Evolutionary conservation across 1,140 invertebrate genomes (phyloP).

Genomic region (Cydia pomonella): DNA sequence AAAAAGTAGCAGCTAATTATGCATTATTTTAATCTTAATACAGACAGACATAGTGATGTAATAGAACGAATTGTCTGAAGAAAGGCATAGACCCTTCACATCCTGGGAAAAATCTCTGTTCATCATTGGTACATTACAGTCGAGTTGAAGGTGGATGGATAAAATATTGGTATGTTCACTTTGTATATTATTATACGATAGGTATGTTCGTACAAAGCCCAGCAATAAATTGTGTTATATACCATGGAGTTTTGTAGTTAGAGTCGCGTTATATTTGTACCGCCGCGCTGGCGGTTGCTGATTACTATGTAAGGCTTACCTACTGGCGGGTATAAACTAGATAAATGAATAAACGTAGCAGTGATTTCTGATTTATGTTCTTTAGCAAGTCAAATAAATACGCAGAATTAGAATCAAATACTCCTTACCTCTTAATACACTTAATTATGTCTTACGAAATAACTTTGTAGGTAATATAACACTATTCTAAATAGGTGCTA

Average conservation of each 20-base stretch:
- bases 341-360: constrained; percentile 29
- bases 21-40: too few relatives aligned
- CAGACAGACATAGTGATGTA: too few relatives aligned
- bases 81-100: too few relatives aligned
- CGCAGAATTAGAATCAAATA: constrained; percentile 11
- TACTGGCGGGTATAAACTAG: constrained; percentile 31
- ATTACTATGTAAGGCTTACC: constrained; percentile 33
- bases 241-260: neutral
- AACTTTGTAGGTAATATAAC: neutral
- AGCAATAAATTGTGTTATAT: constrained; percentile 10
- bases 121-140: neutral
- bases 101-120: too few relatives aligned
- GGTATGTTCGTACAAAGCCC: neutral
- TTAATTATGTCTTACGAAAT: neutral
- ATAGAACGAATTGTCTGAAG: too few relatives aligned
- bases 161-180: neutral
- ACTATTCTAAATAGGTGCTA: too few relatives aligned
- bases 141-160: neutral
- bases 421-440: constrained; percentile 5
- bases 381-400: constrained; percentile 21
- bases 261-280: neutral
- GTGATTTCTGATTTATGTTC: constrained; percentile 19
- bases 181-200: neutral
- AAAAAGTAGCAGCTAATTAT: too few relatives aligned
- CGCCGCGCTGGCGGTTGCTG: constrained; percentile 5